phyloP scores from a whole-genome alignment of 2,797 vertebrate genomes.

The Chromis chromis region DNA sequence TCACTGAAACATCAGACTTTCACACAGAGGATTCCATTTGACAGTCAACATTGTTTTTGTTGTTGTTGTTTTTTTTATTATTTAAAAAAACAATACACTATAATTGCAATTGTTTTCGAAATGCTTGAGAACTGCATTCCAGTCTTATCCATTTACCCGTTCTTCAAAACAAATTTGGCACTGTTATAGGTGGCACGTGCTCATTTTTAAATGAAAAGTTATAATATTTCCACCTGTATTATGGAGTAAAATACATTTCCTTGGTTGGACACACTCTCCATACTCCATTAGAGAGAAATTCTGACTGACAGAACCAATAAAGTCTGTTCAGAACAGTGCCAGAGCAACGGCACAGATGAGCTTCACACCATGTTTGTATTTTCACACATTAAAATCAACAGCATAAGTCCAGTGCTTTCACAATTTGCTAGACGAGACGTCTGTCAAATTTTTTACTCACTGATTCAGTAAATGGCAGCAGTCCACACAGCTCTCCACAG shows the following conservation, averaged over 20 bases:
- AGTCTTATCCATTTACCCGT: background rate
- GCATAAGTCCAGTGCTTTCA: conserved; percentile 2
- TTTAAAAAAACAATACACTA: too few relatives aligned
- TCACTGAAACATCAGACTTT: too few relatives aligned
- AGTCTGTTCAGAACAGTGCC: background rate
- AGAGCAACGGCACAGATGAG: background rate
- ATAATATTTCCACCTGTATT: background rate
- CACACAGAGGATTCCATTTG: too few relatives aligned
- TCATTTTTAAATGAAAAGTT: background rate
- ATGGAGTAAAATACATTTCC: background rate
- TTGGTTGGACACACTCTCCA: too few relatives aligned
- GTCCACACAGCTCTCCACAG: conserved; percentile 2
- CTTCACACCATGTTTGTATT: conserved; percentile 24
- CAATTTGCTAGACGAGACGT: background rate
- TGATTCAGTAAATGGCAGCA: conserved; percentile 17
- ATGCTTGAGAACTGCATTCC: background rate
- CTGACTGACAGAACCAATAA: background rate
- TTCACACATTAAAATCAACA: conserved; percentile 39
- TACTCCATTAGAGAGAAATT: background rate
- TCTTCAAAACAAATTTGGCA: background rate
- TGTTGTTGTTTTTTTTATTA: too few relatives aligned
- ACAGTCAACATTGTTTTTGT: too few relatives aligned
- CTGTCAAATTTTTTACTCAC: conserved; percentile 14
- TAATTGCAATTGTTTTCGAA: too few relatives aligned
- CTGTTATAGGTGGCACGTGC: too few relatives aligned